These are phyloP conservation scores for Busseola fusca DNA, from an alignment of 2,888 invertebrate genomes.

Conservation along the genomic window DNA sequence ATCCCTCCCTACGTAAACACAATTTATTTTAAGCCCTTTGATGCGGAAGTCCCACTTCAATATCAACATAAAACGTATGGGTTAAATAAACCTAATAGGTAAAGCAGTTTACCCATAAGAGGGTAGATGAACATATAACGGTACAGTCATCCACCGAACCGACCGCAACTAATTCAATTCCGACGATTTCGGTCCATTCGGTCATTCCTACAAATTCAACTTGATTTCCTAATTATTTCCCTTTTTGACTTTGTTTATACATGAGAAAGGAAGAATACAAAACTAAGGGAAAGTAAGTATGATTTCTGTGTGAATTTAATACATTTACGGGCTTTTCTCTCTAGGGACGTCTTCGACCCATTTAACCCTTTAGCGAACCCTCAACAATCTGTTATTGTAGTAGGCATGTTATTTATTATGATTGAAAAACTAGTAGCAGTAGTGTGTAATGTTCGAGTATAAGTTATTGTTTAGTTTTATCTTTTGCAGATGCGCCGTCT, in stretches of 20 bases:
- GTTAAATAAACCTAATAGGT: conserved; percentile 11
- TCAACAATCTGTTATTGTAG: conserved; percentile 19
- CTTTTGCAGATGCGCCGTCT: conserved; percentile 23
- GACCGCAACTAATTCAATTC: conserved; percentile 36
- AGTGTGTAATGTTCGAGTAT: conserved; percentile 18
- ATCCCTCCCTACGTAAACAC: neutral
- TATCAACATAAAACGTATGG: conserved; percentile 18
- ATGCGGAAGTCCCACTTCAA: conserved; percentile 7
- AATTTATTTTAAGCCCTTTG: neutral
- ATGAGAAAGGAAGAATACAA: conserved; percentile 17
- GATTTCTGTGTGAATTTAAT: conserved; percentile 14
- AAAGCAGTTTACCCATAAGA: conserved; percentile 17
- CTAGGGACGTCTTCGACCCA: conserved; percentile 9
- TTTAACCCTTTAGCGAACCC: conserved; percentile 20
- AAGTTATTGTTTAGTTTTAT: conserved; percentile 15
- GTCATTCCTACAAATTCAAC: conserved; percentile 8
- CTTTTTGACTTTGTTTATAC: conserved; percentile 16
- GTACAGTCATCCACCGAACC: conserved; percentile 12
- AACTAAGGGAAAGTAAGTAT: conserved; percentile 1
- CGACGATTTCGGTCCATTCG: conserved; percentile 16
- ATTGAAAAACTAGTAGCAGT: conserved; percentile 14
- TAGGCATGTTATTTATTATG: conserved; percentile 16
- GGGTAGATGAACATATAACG: conserved; percentile 22
- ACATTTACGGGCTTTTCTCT: conserved; percentile 4
- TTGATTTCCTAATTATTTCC: conserved; percentile 27